These are phyloP conservation scores for Karalla daura DNA, from an alignment of 2,797 vertebrate genomes.

Conservation along the genomic window DNA sequence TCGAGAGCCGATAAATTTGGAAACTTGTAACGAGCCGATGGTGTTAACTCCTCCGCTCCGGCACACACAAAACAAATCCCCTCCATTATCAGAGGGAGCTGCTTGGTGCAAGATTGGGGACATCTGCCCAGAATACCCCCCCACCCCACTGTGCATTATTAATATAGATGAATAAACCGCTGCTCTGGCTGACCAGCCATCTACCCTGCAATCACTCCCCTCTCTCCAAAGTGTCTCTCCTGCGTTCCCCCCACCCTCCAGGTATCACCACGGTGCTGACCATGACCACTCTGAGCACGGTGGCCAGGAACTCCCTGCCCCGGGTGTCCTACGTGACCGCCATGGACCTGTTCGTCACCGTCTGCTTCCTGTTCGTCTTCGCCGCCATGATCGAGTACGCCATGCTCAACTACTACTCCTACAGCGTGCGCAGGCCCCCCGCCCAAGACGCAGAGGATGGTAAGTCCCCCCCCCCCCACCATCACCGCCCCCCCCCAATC, in stretches of 20 bases:
- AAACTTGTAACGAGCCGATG: not conserved
- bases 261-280: slow-evolving; percentile 97
- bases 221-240: not conserved
- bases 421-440: slow-evolving; percentile 87
- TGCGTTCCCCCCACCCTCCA: no score
- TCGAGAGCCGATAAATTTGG: not conserved
- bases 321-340: slow-evolving; percentile 96
- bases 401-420: slow-evolving; percentile 95
- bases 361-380: slow-evolving; percentile 97
- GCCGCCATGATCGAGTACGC: slow-evolving; percentile 98
- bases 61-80: not conserved
- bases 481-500: not conserved
- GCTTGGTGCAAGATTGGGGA: slow-evolving; percentile 20
- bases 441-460: slow-evolving; percentile 89
- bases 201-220: slow-evolving; percentile 1
- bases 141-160: slow-evolving; percentile 51
- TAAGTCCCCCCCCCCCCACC: slow-evolving; percentile 27
- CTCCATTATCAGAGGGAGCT: not conserved
- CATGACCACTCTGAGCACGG: slow-evolving; percentile 97
- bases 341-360: slow-evolving; percentile 98
- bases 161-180: slow-evolving; percentile 37
- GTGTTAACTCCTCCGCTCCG: not conserved
- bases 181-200: slow-evolving; percentile 10
- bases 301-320: slow-evolving; percentile 93
- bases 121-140: slow-evolving; percentile 40